Percentiles rank a stretch among this genome's conserved stretches.
Evolutionary conservation across 2,797 vertebrate genomes (phyloP).

Genomic region (Lacerta viridis): DNA sequence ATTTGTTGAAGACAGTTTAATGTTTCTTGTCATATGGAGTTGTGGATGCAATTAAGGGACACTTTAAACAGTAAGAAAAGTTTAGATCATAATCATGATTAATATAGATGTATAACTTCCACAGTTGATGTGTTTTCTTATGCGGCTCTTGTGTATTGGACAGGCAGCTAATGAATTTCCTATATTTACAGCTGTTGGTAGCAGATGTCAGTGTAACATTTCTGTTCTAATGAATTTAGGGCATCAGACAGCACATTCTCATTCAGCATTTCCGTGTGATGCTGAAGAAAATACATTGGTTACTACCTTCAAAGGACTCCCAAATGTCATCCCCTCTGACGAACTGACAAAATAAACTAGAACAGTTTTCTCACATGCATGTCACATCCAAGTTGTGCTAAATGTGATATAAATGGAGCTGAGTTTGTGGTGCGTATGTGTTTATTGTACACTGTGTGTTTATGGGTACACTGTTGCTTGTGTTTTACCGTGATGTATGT

Average conservation of each 20-base stretch:
- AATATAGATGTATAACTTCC: constrained; percentile 23
- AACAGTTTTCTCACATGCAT: neutral
- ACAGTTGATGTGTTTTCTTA: constrained; percentile 27
- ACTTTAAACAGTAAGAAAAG: constrained; percentile 25
- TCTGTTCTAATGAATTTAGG: neutral
- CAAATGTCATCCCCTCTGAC: neutral
- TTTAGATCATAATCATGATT: constrained; percentile 31
- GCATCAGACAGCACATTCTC: neutral
- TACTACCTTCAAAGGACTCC: neutral
- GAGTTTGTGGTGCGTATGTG: too few relatives aligned
- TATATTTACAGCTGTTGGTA: constrained; percentile 16
- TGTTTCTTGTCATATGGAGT: constrained; percentile 33
- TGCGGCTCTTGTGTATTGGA: neutral
- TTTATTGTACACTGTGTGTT: too few relatives aligned
- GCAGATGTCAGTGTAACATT: constrained; percentile 2
- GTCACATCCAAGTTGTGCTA: neutral
- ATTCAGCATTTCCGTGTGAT: constrained; percentile 1
- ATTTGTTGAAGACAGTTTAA: constrained; percentile 36
- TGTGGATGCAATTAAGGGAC: constrained; percentile 19
- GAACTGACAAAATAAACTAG: neutral
- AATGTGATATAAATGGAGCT: too few relatives aligned
- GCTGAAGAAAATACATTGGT: neutral
- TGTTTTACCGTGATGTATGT: neutral
- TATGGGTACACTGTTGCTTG: neutral
- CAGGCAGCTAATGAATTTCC: constrained; percentile 17